Base-by-base conservation (phyloP, 2,113 vertebrate genomes). In the Bubo bubo region DNA sequence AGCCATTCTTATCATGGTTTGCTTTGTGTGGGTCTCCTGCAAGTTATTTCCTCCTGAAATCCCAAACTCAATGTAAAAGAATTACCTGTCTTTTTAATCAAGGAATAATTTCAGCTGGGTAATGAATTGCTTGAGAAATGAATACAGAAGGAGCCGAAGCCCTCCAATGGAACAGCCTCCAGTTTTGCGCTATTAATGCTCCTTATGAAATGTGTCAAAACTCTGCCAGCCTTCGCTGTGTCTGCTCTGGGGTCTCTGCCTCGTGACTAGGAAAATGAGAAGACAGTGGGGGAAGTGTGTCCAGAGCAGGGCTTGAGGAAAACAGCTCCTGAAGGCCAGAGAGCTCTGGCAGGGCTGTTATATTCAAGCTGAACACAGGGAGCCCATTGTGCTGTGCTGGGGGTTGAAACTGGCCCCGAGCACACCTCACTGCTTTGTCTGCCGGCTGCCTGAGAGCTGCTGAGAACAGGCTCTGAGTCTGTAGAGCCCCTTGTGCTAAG, bases 101-200 rank as follows among this genome's bases (percentile, higher is more conserved):
- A 73, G 82, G 68, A 74, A 79, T 71, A 80, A 84, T 92, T 93
- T 86, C 90, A 86, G 41, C 23, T 3, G 12, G 37, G 24, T 67
- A 90, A 90, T 73, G 56, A 96, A 80, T 52, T 79, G 75, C 49
- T 62, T 72, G 84, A 58, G 77, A 87, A 94, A 85, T 68, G 13
- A 89, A 60, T 47, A 4, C 2, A 8, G 80, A 79, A 85, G 52
- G 72, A 8, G 2, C n/a, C 0, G 1, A 74, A 87, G 49, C 28
- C n/a, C 81, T 94, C 59, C 79, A 70, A 53, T 22, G 73, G 45
- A 73, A 19, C 88, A 88, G 47, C 71, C 79, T 86, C 79, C 76
- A 45, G 41, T 49, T 83, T 43, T 73, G 37, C 2, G 50, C 88
- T 93, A 37, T 95, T 88, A 86, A 73, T 70, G 74, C 79, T 67